Evolutionary conservation across 2,113 vertebrate genomes (phyloP), one percentile per base, ranked within the genome.

Genomic region (Spilogale gracilis): DNA sequence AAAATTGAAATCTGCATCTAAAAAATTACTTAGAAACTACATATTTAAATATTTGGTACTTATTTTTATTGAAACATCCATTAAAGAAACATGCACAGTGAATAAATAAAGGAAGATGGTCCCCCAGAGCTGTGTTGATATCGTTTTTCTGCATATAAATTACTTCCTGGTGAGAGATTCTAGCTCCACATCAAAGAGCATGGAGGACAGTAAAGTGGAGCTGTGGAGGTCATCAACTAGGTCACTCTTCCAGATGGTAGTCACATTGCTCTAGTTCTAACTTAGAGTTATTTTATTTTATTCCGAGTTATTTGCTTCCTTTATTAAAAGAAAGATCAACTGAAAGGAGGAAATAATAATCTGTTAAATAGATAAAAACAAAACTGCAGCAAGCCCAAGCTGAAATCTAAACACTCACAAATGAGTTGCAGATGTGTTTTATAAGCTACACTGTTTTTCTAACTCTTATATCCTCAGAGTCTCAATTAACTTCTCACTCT

Each of bases 131-230:
- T 56, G 8, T 85, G 25, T 10, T n/a, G 18, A 69, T 73, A 30
- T 78, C 18, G 58, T 58, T 91, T 89, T 96, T 71, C 21, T 89
- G 52, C 56, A 91, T 80, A 78, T 58, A 87, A 86, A 54, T 94
- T 32, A 32, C 58, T 60, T 93, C 20, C 50, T 67, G 18, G 20
- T 78, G 32, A 79, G 27, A 58, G 14, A 23, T 3, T 76, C 71
- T 88, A 45, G 12, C 13, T 80, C 30, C 9, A 82, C 38, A 71
- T 79, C 83, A 94, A 87, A 91, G 17, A 58, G 6, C 32, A 38
- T 6, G 4, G 38, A 56, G 32, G 2, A 58, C 0, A 73, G 76
- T 61, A n/a, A 90, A 45, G 5, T 69, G 9, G 9, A 48, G 21
- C n/a, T 12, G 3, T 12, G 16, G 5, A 63, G 30, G 10, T 61